phyloP scores from a whole-genome alignment of 2,888 invertebrate species.

The Platycheirus rosarum region DNA sequence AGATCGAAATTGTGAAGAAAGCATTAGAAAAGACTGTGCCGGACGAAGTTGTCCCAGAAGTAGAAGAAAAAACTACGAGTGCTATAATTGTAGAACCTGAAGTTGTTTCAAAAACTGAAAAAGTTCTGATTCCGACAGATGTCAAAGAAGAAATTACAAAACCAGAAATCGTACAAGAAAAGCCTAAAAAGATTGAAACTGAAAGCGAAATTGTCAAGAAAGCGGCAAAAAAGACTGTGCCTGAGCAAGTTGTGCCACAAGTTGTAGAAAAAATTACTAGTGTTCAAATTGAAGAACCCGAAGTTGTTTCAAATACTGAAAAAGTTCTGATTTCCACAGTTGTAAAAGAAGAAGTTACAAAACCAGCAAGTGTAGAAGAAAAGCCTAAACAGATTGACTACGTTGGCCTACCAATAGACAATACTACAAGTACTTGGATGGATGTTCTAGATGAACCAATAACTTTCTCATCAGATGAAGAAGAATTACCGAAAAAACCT shows the following conservation, averaged over 20 bases:
- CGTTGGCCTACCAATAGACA: constrained; percentile 76
- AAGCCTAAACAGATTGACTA: constrained; percentile 51
- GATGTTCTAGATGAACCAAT: constrained; percentile 77
- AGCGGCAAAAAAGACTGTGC: not conserved
- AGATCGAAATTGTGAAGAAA: constrained; percentile 74
- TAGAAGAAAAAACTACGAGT: too few relatives aligned
- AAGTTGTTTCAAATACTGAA: not conserved
- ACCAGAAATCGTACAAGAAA: constrained; percentile 30
- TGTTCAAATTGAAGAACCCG: not conserved
- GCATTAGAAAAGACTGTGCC: constrained; percentile 55
- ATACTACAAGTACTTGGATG: constrained; percentile 77
- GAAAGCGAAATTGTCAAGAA: too few relatives aligned
- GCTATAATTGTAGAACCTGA: not conserved
- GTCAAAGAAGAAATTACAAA: not conserved
- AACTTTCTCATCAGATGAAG: constrained; percentile 75
- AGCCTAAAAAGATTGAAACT: constrained; percentile 76
- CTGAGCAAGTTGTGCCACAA: not conserved
- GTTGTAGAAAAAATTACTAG: not conserved
- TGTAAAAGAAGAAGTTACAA: not conserved
- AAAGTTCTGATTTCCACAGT: not conserved
- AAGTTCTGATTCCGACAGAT: not conserved
- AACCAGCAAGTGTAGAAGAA: not conserved
- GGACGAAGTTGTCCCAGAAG: not conserved
- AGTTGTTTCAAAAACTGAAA: not conserved
- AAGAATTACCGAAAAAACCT: not conserved